phyloP scores from a whole-genome alignment of 2,888 invertebrate species.

The Petrolisthes manimaculis region DNA sequence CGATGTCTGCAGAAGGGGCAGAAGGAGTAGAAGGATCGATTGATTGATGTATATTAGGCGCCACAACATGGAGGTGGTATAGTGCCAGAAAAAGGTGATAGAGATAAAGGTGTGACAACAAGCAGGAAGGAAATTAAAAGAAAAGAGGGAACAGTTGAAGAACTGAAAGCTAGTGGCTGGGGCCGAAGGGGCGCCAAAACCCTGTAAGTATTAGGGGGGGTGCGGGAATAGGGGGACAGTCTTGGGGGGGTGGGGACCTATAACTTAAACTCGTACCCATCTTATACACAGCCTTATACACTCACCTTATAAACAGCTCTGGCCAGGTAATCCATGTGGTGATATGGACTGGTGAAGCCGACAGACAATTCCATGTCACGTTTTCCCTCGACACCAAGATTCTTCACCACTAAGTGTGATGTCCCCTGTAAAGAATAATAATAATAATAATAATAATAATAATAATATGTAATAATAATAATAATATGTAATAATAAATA shows the following conservation, averaged over 20 bases:
- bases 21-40: background rate
- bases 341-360: slow-evolving; percentile 30
- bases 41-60: too few species aligned
- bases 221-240: too few species aligned
- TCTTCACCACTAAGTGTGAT: slow-evolving; percentile 21
- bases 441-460: too few species aligned
- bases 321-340: slow-evolving; percentile 32
- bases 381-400: slow-evolving; percentile 17
- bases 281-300: background rate
- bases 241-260: too few species aligned
- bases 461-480: background rate
- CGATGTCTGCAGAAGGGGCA: slow-evolving; percentile 21
- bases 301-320: slow-evolving; percentile 41
- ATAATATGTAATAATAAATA: background rate
- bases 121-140: too few species aligned
- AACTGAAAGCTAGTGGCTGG: too few species aligned
- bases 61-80: too few species aligned
- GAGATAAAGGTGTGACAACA: too few species aligned
- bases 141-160: too few species aligned
- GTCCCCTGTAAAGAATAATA: slow-evolving; percentile 21
- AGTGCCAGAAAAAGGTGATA: too few species aligned
- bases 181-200: too few species aligned
- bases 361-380: slow-evolving; percentile 24
- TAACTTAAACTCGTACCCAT: background rate
- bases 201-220: too few species aligned